Conservation (phyloP, 2,888 invertebrate species). For the Frankliniella fusca region DNA sequence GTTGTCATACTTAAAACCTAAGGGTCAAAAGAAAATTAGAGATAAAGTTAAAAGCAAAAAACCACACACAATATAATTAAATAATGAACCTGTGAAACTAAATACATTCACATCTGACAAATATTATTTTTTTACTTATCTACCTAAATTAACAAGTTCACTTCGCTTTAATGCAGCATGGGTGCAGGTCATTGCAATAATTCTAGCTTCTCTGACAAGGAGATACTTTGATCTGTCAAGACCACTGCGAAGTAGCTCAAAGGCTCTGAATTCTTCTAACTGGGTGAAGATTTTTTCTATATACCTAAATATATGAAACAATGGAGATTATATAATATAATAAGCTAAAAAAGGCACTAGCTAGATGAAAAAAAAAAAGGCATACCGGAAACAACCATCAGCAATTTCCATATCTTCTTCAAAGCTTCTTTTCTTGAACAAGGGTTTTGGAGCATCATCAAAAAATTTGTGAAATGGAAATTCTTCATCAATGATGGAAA, state of each 20-base stretch:
- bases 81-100: neutral
- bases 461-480: constrained; percentile 96
- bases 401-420: constrained; percentile 85
- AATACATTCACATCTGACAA: constrained; percentile 6
- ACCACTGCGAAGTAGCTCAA: constrained; percentile 92
- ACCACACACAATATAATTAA: too few species aligned
- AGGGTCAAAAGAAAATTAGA: constrained; percentile 34
- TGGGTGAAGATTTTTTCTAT: constrained; percentile 94
- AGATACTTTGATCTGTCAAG: constrained; percentile 94
- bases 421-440: constrained; percentile 74
- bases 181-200: constrained; percentile 99
- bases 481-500: constrained; percentile 62
- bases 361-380: constrained; percentile 31
- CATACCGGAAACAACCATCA: constrained; percentile 78
- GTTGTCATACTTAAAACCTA: constrained; percentile 94
- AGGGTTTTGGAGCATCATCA: constrained; percentile 84
- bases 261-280: constrained; percentile 95
- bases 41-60: too few species aligned
- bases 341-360: constrained; percentile 19
- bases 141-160: constrained; percentile 89
- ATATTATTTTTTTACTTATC: constrained; percentile 40
- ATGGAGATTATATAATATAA: constrained; percentile 11
- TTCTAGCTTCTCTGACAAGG: constrained; percentile 96
- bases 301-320: constrained; percentile 56
- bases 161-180: constrained; percentile 96